phyloP scores from a whole-genome alignment of 1,140 invertebrate species.

The Apis florea region DNA sequence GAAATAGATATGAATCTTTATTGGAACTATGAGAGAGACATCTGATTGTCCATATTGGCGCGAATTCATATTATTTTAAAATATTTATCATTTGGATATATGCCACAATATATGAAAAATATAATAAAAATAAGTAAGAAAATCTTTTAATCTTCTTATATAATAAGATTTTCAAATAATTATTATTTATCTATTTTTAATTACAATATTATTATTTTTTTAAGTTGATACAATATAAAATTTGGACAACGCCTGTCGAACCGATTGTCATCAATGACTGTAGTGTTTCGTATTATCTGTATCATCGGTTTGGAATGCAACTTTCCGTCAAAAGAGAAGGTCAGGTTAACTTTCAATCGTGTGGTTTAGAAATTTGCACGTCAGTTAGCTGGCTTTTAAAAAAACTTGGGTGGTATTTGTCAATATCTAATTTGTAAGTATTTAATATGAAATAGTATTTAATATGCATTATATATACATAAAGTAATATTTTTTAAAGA shows the following conservation, averaged over 20 bases:
- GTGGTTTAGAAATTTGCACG: constrained; percentile 68
- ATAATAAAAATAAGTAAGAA: background rate
- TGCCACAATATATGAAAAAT: background rate
- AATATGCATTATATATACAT: background rate
- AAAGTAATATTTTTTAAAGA: background rate
- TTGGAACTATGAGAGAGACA: background rate
- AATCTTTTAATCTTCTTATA: background rate
- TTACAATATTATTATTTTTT: too few relatives aligned
- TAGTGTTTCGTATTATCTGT: constrained; percentile 33
- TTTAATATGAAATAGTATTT: background rate
- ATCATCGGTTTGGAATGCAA: constrained; percentile 65
- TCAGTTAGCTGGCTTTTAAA: constrained; percentile 63
- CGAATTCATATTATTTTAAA: constrained; percentile 20
- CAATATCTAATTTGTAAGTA: constrained; percentile 67
- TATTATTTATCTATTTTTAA: background rate
- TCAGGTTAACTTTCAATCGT: constrained; percentile 64
- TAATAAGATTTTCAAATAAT: background rate
- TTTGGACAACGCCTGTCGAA: constrained; percentile 25
- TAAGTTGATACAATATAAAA: background rate
- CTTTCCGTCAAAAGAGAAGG: constrained; percentile 61
- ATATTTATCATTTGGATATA: background rate
- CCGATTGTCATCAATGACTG: constrained; percentile 33
- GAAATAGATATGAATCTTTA: constrained; percentile 7
- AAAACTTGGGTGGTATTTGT: constrained; percentile 63
- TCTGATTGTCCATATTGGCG: background rate